Evolutionary conservation across 1,140 invertebrate genomes (phyloP).

Genomic region (Rhyacophila brunnea): DNA sequence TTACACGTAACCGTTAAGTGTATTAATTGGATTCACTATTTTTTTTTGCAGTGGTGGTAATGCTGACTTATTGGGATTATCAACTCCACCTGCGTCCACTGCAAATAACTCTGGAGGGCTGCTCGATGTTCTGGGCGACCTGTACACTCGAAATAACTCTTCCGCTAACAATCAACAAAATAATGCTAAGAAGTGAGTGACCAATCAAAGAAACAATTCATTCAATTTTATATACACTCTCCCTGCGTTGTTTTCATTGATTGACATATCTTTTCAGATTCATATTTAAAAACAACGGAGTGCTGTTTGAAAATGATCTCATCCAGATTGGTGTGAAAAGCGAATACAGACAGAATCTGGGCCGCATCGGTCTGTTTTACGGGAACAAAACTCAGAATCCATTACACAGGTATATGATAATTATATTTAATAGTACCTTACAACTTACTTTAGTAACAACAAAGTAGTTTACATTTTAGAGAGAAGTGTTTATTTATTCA

Average conservation of each 20-base stretch:
- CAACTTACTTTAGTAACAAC: no score
- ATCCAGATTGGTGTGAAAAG: conserved; percentile 98
- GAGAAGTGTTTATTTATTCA: no score
- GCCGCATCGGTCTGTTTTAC: conserved; percentile 93
- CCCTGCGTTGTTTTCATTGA: neutral
- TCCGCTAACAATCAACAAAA: conserved; percentile 67
- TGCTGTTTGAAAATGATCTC: conserved; percentile 97
- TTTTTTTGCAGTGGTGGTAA: conserved; percentile 57
- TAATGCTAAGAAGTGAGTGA: conserved; percentile 76
- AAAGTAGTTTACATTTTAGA: no score
- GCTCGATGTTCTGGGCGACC: conserved; percentile 88
- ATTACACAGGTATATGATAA: conserved; percentile 57
- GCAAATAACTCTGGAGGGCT: conserved; percentile 67
- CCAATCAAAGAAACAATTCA: conserved; percentile 18
- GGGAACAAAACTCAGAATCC: conserved; percentile 93
- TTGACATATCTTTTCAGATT: conserved; percentile 63
- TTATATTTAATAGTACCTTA: no score
- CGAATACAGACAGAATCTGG: conserved; percentile 93
- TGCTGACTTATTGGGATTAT: conserved; percentile 81
- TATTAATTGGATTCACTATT: no score
- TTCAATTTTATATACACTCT: no score
- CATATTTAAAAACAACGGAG: conserved; percentile 96
- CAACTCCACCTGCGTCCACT: conserved; percentile 72
- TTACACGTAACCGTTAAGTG: no score
- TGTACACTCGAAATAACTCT: conserved; percentile 68